A percentile compares a stretch with the other conserved stretches of the same genome.
Conservation (phyloP, 2,113 vertebrate species). For the Lepus timidus region DNA sequence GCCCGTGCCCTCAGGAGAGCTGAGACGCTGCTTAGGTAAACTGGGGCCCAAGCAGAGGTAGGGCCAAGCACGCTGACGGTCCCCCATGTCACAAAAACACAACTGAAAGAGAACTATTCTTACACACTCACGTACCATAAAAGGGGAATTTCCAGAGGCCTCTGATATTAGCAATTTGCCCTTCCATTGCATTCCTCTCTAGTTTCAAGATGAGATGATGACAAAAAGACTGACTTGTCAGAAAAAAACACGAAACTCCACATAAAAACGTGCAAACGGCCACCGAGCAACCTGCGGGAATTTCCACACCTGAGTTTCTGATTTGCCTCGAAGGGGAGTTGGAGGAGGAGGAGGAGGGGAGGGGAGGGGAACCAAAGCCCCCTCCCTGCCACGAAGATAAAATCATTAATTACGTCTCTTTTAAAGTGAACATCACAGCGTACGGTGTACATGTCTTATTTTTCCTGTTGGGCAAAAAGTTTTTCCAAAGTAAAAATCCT, state of each 20-base stretch:
- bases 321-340: slow-evolving; percentile 71
- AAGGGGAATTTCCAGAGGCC: slow-evolving; percentile 91
- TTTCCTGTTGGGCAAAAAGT: not conserved
- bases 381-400: not conserved
- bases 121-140: slow-evolving; percentile 82
- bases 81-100: slow-evolving; percentile 77
- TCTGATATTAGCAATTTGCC: slow-evolving; percentile 87
- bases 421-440: not conserved
- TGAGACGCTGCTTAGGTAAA: not conserved
- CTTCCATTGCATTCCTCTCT: slow-evolving; percentile 90
- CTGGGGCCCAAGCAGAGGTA: not conserved
- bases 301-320: slow-evolving; percentile 79
- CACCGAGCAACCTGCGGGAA: slow-evolving; percentile 77
- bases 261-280: slow-evolving; percentile 83
- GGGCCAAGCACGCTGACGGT: not conserved
- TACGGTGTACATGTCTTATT: not conserved
- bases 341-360: not conserved
- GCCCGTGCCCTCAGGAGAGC: not conserved
- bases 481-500: slow-evolving; percentile 47
- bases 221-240: slow-evolving; percentile 84
- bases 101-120: slow-evolving; percentile 85
- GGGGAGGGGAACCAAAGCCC: not conserved
- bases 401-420: not conserved
- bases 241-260: slow-evolving; percentile 76
- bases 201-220: slow-evolving; percentile 90